phyloP scores from a whole-genome alignment of 2,113 vertebrate genomes.

The Centropristis striata region DNA sequence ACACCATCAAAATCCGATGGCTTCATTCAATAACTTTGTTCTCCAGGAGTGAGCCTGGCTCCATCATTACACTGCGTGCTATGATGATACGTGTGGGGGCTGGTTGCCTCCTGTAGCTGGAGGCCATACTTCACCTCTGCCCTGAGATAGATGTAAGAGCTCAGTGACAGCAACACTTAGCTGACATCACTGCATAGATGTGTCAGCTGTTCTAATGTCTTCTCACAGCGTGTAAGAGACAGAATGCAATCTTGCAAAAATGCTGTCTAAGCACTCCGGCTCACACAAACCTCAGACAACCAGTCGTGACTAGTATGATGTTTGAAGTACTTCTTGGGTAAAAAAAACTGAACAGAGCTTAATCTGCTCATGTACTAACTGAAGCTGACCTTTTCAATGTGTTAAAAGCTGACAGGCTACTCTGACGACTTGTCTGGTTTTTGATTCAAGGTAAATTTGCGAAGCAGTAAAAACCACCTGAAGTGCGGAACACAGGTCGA shows the following conservation, averaged over 20 bases:
- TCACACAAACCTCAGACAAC: constrained; percentile 34
- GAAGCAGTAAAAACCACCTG: constrained; percentile 50
- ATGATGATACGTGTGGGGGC: constrained; percentile 17
- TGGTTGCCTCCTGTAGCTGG: constrained; percentile 25
- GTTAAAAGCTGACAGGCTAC: constrained; percentile 39
- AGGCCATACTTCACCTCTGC: constrained; percentile 69
- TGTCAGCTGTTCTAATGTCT: constrained; percentile 68
- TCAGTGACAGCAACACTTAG: constrained; percentile 68
- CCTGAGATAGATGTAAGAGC: constrained; percentile 68
- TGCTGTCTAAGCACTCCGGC: constrained; percentile 54
- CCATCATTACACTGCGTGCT: not conserved
- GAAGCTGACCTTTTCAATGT: constrained; percentile 40
- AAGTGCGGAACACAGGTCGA: constrained; percentile 9
- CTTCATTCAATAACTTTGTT: constrained; percentile 58
- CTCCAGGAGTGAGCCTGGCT: constrained; percentile 5
- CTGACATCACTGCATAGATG: constrained; percentile 59
- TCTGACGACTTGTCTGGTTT: constrained; percentile 69
- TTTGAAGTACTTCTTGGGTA: constrained; percentile 23
- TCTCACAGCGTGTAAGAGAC: constrained; percentile 59
- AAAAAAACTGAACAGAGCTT: constrained; percentile 38
- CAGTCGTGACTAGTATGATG: constrained; percentile 26
- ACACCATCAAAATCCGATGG: constrained; percentile 62
- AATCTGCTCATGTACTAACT: constrained; percentile 19
- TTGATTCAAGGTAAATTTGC: constrained; percentile 53
- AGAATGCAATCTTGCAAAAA: constrained; percentile 49